These are phyloP conservation scores for Origma solitaria DNA, from an alignment of 2,113 vertebrate genomes.

Conservation along the genomic window DNA sequence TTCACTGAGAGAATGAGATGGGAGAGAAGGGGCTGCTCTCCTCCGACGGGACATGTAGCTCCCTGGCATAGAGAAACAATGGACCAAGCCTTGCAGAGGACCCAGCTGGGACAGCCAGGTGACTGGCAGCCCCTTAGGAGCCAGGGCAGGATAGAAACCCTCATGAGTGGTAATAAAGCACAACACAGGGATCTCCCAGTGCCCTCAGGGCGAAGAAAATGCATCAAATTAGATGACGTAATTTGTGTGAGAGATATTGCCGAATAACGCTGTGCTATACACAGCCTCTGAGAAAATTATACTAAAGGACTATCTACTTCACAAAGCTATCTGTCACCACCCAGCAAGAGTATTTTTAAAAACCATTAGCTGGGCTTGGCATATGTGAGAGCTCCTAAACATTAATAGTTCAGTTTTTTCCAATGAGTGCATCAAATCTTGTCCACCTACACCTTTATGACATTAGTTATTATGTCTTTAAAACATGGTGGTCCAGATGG, in stretches of 20 bases:
- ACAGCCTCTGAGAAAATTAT: background rate
- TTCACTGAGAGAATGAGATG: background rate
- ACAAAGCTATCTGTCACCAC: background rate
- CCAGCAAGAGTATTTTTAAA: background rate
- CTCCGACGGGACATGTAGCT: fast-evolving
- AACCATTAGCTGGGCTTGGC: background rate
- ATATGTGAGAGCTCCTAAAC: background rate
- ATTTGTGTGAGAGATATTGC: background rate
- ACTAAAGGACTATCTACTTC: background rate
- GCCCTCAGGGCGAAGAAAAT: background rate
- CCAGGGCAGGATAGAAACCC: background rate
- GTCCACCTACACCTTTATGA: background rate
- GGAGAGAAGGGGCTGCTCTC: background rate
- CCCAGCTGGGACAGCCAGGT: background rate
- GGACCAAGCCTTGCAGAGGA: background rate
- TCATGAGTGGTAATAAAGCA: background rate
- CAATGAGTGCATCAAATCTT: background rate
- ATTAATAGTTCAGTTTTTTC: background rate
- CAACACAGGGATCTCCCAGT: background rate
- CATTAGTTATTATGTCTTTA: background rate
- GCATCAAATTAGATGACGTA: background rate
- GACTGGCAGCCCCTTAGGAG: background rate
- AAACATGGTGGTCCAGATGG: background rate
- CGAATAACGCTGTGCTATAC: fast-evolving
- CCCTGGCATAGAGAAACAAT: background rate